These are phyloP conservation scores for Campoplex capitator DNA, from an alignment of 2,888 invertebrate genomes.

Conservation along the genomic window DNA sequence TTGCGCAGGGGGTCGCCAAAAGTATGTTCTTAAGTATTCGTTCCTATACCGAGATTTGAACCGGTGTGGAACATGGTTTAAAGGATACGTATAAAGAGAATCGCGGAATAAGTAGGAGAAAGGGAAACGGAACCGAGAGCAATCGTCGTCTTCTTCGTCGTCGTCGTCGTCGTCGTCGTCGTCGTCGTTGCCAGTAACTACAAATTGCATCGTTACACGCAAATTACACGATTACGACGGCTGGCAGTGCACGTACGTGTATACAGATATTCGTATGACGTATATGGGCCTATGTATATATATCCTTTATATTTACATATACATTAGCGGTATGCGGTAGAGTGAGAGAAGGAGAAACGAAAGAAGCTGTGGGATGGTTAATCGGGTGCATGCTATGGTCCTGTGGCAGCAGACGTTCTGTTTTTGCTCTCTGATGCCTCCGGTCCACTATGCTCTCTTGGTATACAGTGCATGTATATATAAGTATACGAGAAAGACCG, in stretches of 20 bases:
- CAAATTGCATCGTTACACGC: constrained; percentile 82
- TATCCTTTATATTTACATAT: constrained; percentile 30
- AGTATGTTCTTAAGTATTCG: constrained; percentile 12
- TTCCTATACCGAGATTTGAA: constrained; percentile 20
- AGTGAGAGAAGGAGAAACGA: constrained; percentile 50
- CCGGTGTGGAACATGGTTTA: neutral
- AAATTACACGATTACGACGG: constrained; percentile 79
- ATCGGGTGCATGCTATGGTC: constrained; percentile 56
- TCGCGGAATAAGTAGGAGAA: constrained; percentile 35
- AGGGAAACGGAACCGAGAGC: constrained; percentile 45
- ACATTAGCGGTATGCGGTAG: constrained; percentile 42
- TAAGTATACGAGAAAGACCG: neutral
- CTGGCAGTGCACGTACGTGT: constrained; percentile 40
- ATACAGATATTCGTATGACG: constrained; percentile 28
- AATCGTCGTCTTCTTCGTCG: constrained; percentile 23
- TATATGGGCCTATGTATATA: constrained; percentile 26
- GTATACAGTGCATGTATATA: neutral
- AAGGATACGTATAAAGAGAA: constrained; percentile 18
- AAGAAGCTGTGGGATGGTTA: constrained; percentile 61
- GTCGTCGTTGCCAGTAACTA: constrained; percentile 77
- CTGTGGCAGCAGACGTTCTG: constrained; percentile 56
- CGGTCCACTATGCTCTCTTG: constrained; percentile 49
- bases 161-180: constrained; percentile 41
- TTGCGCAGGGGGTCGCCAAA: neutral
- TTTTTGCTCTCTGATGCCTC: constrained; percentile 41